Conservation (phyloP, 2,797 vertebrate species). For the Holocentrus rufus region DNA sequence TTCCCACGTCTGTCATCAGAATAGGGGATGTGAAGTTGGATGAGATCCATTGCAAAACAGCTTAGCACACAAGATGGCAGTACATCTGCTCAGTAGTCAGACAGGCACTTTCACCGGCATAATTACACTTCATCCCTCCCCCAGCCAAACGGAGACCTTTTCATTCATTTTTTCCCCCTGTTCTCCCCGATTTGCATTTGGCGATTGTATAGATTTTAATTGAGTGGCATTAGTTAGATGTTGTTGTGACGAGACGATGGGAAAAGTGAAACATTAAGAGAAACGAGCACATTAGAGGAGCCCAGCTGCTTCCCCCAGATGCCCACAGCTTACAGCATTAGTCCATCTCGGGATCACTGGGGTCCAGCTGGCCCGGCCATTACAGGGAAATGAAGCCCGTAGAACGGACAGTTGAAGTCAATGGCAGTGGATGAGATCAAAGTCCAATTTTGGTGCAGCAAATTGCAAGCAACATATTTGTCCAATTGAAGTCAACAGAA, state of each 20-base stretch:
- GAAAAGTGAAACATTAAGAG: constrained; percentile 58
- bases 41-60: constrained; percentile 26
- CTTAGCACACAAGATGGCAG: constrained; percentile 53
- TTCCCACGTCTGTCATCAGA: constrained; percentile 30
- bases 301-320: constrained; percentile 63
- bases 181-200: constrained; percentile 3
- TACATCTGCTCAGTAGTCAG: constrained; percentile 57
- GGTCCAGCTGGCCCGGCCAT: constrained; percentile 50
- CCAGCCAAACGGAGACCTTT: not conserved
- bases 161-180: not conserved
- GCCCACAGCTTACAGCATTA: constrained; percentile 40
- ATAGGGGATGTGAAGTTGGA: constrained; percentile 36
- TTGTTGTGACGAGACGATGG: constrained; percentile 54
- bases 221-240: constrained; percentile 61
- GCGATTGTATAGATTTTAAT: constrained; percentile 44
- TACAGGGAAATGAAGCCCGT: constrained; percentile 28
- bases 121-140: constrained; percentile 41
- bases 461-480: constrained; percentile 21
- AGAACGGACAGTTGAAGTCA: not conserved
- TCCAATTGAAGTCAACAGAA: not conserved
- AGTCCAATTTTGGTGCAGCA: constrained; percentile 1
- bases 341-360: constrained; percentile 30
- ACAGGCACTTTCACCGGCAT: constrained; percentile 35
- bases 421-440: not conserved
- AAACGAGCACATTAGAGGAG: constrained; percentile 58